Conservation (phyloP, 2,797 vertebrate genomes). For the Chloroceryle amazona region DNA sequence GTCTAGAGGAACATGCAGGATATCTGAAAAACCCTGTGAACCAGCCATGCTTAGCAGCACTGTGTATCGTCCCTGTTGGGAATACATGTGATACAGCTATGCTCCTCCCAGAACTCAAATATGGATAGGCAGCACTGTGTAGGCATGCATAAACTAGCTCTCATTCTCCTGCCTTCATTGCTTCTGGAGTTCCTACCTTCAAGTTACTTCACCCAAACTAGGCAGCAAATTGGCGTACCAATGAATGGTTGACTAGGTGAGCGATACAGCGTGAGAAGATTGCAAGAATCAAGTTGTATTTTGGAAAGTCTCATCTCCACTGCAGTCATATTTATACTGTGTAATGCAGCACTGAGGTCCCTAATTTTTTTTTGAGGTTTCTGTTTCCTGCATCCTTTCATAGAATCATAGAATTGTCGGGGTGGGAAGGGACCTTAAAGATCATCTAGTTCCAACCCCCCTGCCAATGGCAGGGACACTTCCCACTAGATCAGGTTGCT, state of each 20-base stretch:
- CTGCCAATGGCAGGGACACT: too few relatives aligned
- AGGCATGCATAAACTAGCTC: not conserved
- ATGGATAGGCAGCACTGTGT: not conserved
- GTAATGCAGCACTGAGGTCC: not conserved
- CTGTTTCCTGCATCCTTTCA: too few relatives aligned
- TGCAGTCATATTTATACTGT: not conserved
- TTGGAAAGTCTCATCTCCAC: not conserved
- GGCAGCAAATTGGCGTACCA: accelerated
- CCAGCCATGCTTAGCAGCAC: not conserved
- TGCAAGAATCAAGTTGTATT: not conserved
- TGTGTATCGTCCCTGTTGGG: not conserved
- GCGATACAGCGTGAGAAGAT: not conserved
- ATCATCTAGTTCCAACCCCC: too few relatives aligned
- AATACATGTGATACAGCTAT: not conserved
- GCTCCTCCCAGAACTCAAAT: not conserved
- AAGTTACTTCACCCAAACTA: not conserved
- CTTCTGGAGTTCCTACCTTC: not conserved
- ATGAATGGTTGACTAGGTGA: not conserved
- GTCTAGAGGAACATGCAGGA: not conserved
- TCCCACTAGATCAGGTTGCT: too few relatives aligned
- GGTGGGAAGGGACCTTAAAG: too few relatives aligned
- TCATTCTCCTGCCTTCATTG: not conserved
- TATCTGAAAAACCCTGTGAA: not conserved
- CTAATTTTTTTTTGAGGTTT: not conserved
- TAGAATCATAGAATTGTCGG: too few relatives aligned